These are phyloP conservation scores for Trachemys scripta DNA, from an alignment of 2,113 vertebrate species.

Conservation along the genomic window DNA sequence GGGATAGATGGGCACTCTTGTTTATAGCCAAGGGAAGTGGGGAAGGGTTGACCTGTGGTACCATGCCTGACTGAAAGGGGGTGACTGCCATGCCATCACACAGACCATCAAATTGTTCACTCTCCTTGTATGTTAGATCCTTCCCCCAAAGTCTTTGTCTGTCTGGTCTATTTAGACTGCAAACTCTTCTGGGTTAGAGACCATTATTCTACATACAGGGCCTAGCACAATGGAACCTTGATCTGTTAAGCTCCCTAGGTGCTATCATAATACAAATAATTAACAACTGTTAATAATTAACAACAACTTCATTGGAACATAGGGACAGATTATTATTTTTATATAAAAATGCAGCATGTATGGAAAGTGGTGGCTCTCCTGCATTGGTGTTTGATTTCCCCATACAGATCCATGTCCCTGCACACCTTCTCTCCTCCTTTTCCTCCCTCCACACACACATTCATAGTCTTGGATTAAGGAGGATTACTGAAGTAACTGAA, in stretches of 20 bases:
- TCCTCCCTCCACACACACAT: too few relatives aligned
- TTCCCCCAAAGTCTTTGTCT: background rate
- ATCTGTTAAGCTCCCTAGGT: too few relatives aligned
- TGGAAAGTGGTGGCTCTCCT: background rate
- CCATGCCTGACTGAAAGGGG: background rate
- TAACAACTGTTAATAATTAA: background rate
- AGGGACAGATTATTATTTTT: background rate
- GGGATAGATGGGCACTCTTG: background rate
- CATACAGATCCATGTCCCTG: background rate
- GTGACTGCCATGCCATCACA: background rate
- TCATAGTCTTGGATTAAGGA: background rate
- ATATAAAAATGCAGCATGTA: background rate
- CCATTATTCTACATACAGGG: too few relatives aligned
- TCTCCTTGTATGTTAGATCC: background rate
- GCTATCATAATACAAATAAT: background rate
- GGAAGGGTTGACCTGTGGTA: background rate
- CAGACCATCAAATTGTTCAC: background rate
- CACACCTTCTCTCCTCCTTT: background rate
- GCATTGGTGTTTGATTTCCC: background rate
- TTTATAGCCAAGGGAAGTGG: background rate
- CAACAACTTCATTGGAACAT: background rate
- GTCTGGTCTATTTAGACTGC: background rate
- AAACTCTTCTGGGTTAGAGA: background rate
- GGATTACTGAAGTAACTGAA: background rate
- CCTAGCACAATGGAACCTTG: too few relatives aligned